Evolutionary conservation across 1,140 invertebrate species (phyloP), one percentile per base, ranked within the genome.

Genomic region (Helicoverpa zea): DNA sequence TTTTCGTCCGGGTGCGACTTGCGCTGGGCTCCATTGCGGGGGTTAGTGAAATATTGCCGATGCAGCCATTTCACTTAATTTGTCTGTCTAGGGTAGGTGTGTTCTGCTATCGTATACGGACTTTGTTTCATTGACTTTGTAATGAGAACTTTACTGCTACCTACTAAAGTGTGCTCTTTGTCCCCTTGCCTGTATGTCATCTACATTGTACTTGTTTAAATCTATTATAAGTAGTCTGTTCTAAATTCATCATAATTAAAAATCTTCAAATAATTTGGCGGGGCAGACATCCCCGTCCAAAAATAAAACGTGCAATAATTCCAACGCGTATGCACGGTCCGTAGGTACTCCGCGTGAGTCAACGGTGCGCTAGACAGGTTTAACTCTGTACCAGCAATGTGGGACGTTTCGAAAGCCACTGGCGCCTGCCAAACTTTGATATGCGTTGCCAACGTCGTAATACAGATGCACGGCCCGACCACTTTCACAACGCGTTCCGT

Each of bases 391-490:
- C 76, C 75, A 61, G 81, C 78, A 85, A 86, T 87, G 88, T 88
- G 84, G 85, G 80, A 35, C 86, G 85, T 91, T 92, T 87, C 89
- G 89, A 92, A 90, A 92, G 89, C 87, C 73, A 73, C 75, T 61
- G 83, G 84, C 86, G 87, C 84, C 86, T 91, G 91, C 91, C 90
- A 91, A 91, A 89, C 82, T 89, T 87, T 87, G 86, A 87, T 86
- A 84, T 81, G 82, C 81, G 76, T 85, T 87, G 85, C 86, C 84
- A 87, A 88, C 86, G 82, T 80, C 85, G 79, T 81, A 70, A 70
- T 77, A 59, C 74, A 77, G 74, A 75, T 78, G 82, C 61, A 58
- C 78, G 61, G 56, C 79, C 52, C 75, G 78, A 49, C 43, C 63
- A 84, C 86, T 87, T 87, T 87, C 86, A 87, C 86, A 86, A 86